These are phyloP conservation scores for Ligdia adustata DNA, from an alignment of 2,888 invertebrate species.

Conservation along the genomic window DNA sequence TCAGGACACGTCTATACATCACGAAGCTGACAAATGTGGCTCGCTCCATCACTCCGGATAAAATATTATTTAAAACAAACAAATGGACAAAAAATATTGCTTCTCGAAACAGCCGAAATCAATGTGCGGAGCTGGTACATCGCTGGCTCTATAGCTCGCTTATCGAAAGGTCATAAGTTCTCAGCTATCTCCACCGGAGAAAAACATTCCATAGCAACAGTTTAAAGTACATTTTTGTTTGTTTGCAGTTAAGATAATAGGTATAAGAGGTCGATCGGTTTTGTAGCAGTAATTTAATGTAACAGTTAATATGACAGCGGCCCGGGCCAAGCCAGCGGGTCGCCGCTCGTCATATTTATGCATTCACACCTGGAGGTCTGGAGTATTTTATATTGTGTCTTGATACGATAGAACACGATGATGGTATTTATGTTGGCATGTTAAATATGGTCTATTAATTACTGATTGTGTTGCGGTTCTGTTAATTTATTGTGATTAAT, in stretches of 20 bases:
- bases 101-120: slow-evolving; percentile 83
- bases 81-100: slow-evolving; percentile 80
- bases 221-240: slow-evolving; percentile 44
- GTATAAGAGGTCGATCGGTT: slow-evolving; percentile 70
- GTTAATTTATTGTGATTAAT: slow-evolving; percentile 79
- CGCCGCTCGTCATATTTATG: slow-evolving; percentile 79
- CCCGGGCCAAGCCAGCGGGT: slow-evolving; percentile 82
- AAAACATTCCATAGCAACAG: slow-evolving; percentile 16
- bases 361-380: slow-evolving; percentile 83
- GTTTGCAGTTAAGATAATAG: slow-evolving; percentile 56
- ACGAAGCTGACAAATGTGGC: slow-evolving; percentile 80
- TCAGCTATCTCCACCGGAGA: slow-evolving; percentile 18
- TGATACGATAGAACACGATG: slow-evolving; percentile 66
- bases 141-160: slow-evolving; percentile 45
- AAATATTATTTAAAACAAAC: slow-evolving; percentile 84
- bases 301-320: slow-evolving; percentile 84
- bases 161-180: slow-evolving; percentile 42
- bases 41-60: slow-evolving; percentile 81
- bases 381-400: slow-evolving; percentile 69
- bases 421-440: slow-evolving; percentile 72
- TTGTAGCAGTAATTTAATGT: slow-evolving; percentile 81
- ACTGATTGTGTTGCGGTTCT: slow-evolving; percentile 76
- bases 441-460: slow-evolving; percentile 80
- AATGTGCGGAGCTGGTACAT: slow-evolving; percentile 78
- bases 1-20: slow-evolving; percentile 72